These are phyloP conservation scores for Euplagia quadripunctaria DNA, from an alignment of 2,888 invertebrate genomes.

Conservation along the genomic window DNA sequence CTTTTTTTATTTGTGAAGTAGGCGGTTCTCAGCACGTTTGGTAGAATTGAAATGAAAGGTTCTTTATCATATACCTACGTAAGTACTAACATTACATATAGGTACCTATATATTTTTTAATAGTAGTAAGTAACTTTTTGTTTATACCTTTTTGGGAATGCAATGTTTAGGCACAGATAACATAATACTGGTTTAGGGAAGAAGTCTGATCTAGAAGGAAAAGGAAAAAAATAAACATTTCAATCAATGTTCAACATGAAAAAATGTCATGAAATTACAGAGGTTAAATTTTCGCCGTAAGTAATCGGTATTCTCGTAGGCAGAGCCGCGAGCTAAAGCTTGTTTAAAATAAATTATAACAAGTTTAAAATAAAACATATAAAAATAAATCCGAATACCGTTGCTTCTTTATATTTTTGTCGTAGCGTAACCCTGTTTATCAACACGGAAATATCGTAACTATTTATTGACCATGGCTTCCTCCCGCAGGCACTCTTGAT, in stretches of 20 bases:
- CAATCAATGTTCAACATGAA: not conserved
- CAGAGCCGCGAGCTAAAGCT: not conserved
- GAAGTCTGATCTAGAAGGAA: too few species aligned
- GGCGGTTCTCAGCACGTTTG: too few species aligned
- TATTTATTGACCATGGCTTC: slow-evolving; percentile 60
- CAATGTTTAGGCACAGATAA: too few species aligned
- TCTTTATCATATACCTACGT: too few species aligned
- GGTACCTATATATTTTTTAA: too few species aligned
- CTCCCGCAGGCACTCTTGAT: slow-evolving; percentile 51
- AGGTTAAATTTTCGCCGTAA: not conserved
- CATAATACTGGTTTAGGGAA: too few species aligned
- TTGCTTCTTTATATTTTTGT: slow-evolving; percentile 17
- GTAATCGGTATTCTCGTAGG: not conserved
- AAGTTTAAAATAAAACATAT: not conserved
- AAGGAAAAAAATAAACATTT: too few species aligned
- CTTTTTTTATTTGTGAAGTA: too few species aligned
- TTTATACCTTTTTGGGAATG: too few species aligned
- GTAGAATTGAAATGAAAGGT: too few species aligned
- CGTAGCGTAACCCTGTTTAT: slow-evolving; percentile 18
- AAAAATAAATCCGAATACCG: slow-evolving; percentile 15
- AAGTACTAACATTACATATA: too few species aligned
- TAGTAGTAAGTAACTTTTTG: too few species aligned
- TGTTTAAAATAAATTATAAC: not conserved
- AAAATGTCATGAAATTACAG: not conserved
- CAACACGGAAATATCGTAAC: slow-evolving; percentile 55